Evolutionary conservation across 2,113 vertebrate genomes (phyloP).

Genomic region (Hirundichthys speculiger): DNA sequence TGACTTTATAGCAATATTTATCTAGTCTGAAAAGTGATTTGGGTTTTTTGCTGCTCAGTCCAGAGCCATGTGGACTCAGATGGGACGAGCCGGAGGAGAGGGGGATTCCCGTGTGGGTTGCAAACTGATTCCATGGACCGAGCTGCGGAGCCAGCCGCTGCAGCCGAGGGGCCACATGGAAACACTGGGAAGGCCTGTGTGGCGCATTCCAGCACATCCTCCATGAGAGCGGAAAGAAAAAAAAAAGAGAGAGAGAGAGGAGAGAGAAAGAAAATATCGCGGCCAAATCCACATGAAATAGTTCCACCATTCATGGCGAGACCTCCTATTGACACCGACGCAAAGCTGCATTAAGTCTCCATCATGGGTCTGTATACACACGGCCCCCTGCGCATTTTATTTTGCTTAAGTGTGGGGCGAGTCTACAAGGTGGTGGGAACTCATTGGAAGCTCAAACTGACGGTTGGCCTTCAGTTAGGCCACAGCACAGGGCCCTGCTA

Average conservation of each 20-base stretch:
- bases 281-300: slow-evolving; percentile 91
- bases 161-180: slow-evolving; percentile 89
- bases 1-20: slow-evolving; percentile 22
- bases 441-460: slow-evolving; percentile 52
- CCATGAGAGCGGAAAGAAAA: slow-evolving; percentile 77
- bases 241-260: slow-evolving; percentile 32
- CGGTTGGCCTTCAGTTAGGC: slow-evolving; percentile 16
- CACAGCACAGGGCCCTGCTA: slow-evolving; percentile 12
- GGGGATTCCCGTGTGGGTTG: slow-evolving; percentile 88
- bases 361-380: slow-evolving; percentile 45
- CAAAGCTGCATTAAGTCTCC: slow-evolving; percentile 76
- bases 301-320: slow-evolving; percentile 86
- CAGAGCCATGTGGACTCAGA: slow-evolving; percentile 35
- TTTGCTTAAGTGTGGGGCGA: slow-evolving; percentile 58
- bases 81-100: slow-evolving; percentile 39
- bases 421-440: slow-evolving; percentile 64
- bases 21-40: slow-evolving; percentile 20
- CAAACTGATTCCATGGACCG: slow-evolving; percentile 87
- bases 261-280: slow-evolving; percentile 83
- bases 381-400: slow-evolving; percentile 48
- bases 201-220: slow-evolving; percentile 95
- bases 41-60: slow-evolving; percentile 23
- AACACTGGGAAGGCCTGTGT: slow-evolving; percentile 87
- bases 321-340: slow-evolving; percentile 86
- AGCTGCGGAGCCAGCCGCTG: slow-evolving; percentile 82